Conservation (phyloP, 1,140 invertebrate genomes). For the Steinernema khuongi region DNA sequence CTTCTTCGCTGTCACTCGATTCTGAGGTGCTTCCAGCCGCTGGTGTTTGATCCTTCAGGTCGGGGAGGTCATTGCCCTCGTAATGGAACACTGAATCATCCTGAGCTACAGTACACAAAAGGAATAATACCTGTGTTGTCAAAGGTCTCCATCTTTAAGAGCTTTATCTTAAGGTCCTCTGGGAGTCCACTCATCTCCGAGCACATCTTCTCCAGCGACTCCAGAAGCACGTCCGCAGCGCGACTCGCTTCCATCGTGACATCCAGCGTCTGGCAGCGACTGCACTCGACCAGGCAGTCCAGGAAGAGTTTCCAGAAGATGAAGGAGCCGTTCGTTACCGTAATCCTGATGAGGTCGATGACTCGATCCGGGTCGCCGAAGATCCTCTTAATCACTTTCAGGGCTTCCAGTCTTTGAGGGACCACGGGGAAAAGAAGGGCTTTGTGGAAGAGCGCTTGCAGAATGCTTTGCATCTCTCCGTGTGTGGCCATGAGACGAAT, state of each 20-base stretch:
- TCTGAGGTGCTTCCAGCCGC: background rate
- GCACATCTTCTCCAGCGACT: slow-evolving; percentile 8
- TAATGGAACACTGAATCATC: background rate
- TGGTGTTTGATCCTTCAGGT: background rate
- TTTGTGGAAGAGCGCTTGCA: slow-evolving; percentile 4
- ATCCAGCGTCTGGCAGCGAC: background rate
- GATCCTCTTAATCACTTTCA: background rate
- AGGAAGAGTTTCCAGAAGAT: slow-evolving; percentile 8
- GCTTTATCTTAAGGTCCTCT: background rate
- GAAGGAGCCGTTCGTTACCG: background rate
- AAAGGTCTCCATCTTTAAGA: background rate
- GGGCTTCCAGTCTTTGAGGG: background rate
- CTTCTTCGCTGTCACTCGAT: background rate
- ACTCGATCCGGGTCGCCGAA: background rate
- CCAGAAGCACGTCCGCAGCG: background rate
- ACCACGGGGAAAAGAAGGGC: background rate
- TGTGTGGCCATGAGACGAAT: background rate
- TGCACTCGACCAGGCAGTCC: background rate
- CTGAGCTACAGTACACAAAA: background rate
- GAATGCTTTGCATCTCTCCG: slow-evolving; percentile 10
- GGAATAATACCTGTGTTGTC: background rate
- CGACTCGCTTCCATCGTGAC: background rate
- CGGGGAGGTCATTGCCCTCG: background rate
- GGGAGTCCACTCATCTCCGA: background rate
- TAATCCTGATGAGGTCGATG: background rate